phyloP scores from a whole-genome alignment of 2,113 vertebrate genomes.

The Pluvialis apricaria region DNA sequence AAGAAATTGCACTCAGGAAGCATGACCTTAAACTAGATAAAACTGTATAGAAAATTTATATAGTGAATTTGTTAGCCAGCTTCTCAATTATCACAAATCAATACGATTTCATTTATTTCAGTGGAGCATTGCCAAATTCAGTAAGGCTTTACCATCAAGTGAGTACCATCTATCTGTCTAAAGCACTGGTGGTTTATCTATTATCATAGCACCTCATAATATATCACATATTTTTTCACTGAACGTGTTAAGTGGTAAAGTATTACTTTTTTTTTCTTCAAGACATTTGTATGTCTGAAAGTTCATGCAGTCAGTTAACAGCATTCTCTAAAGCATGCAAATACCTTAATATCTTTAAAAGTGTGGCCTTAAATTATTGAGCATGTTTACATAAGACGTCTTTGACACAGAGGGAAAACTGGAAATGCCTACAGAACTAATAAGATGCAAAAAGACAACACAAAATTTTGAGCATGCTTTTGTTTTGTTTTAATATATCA shows the following conservation, averaged over 20 bases:
- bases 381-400: not conserved
- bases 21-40: not conserved
- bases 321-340: not conserved
- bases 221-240: not conserved
- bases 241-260: not conserved
- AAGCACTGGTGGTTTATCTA: not conserved
- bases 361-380: not conserved
- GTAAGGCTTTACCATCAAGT: not conserved
- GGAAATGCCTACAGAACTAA: not conserved
- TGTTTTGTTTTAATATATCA: not conserved
- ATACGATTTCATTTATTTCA: not conserved
- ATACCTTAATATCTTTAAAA: not conserved
- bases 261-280: not conserved
- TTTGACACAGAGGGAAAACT: not conserved
- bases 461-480: not conserved
- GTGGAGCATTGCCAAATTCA: not conserved
- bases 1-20: not conserved
- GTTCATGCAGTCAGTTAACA: not conserved
- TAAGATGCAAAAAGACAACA: not conserved
- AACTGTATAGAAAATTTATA: not conserved
- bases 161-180: not conserved
- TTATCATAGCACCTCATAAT: not conserved
- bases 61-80: not conserved
- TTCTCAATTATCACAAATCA: slow-evolving; percentile 16
- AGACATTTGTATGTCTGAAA: not conserved